phyloP scores from a whole-genome alignment of 2,888 invertebrate genomes.

The Charanyca ferruginea region DNA sequence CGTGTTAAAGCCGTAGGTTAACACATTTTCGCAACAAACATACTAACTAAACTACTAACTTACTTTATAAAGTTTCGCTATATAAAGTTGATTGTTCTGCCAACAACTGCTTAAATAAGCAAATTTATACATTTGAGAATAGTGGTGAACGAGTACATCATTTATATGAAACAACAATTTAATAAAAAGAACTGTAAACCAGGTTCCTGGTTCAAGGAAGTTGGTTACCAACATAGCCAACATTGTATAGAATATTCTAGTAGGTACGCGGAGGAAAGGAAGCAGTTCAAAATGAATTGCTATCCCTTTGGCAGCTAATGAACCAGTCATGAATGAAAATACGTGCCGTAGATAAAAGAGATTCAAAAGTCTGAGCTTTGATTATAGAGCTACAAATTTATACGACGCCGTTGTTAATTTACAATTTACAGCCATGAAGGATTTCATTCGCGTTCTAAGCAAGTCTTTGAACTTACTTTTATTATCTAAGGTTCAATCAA shows the following conservation, averaged over 20 bases:
- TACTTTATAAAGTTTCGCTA: conserved; percentile 40
- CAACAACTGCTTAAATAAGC: conserved; percentile 33
- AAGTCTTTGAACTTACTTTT: conserved; percentile 49
- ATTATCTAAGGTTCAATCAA: conserved; percentile 20
- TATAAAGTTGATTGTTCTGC: conserved; percentile 43
- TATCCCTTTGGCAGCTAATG: conserved; percentile 33
- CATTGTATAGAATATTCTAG: conserved; percentile 43
- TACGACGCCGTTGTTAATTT: conserved; percentile 48
- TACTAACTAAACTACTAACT: too few species aligned
- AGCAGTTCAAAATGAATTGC: conserved; percentile 36
- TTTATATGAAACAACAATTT: conserved; percentile 34
- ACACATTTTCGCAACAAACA: conserved; percentile 20
- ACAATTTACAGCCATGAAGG: conserved; percentile 33
- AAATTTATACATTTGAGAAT: conserved; percentile 36
- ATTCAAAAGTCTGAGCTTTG: conserved; percentile 53
- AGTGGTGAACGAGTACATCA: conserved; percentile 7
- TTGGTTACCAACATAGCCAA: conserved; percentile 23
- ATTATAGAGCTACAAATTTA: conserved; percentile 40
- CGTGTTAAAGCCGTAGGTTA: too few species aligned
- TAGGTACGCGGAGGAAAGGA: conserved; percentile 11
- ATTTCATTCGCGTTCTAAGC: conserved; percentile 17
- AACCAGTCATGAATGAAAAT: conserved; percentile 62
- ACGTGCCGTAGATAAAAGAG: conserved; percentile 38
- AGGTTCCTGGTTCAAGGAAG: conserved; percentile 21
- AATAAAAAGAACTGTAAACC: conserved; percentile 24